Base-by-base conservation (phyloP, 2,888 invertebrate genomes). In the Lycaena phlaeas region DNA sequence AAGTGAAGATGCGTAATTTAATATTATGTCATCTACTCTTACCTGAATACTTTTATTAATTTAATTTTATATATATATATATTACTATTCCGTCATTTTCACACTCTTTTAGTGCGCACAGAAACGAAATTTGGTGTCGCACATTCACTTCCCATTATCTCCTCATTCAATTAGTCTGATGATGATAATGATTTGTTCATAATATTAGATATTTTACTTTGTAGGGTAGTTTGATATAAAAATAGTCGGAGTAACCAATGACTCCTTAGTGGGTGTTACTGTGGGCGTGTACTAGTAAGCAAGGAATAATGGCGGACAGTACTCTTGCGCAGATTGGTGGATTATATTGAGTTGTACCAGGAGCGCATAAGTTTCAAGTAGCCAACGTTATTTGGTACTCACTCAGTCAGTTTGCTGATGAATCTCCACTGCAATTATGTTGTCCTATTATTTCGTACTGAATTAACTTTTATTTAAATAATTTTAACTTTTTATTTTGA, bases 371-470 rank as follows among this genome's bases (percentile, higher is more conserved):
- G 27, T 27, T 9, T 27, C 10, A n/a, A 27, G 27, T 27, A 6
- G 27, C 5, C 27, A 4, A 27, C 27, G 27, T 27, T 5, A 27
- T 11, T 9, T 10, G 10, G 2, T 27, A 27, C 2, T 27, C 27
- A 27, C 27, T 4, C 27, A 27, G n/a, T n/a, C 5, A 27, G 4
- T 2, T 10, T 27, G 27, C 27, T 12, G 27, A 27, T 29, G 29
- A 29, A 3, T 4, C 14, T 30, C 12, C n/a, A 14, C 15, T 30
- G 3, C 14, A 6, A 10, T 27, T 27, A 27, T 49, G 46, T 39
- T 46, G 17, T 48, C 38, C 25, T 48, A 40, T 56, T 53, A 48
- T 49, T 49, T 38, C 5, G 15, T 30, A 5, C n/a, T 4, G 2
- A 30, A 30, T 30, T 27, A 27, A 27, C n/a, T n/a, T n/a, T n/a